Conservation (phyloP, 2,113 vertebrate genomes). For the Mesembrinibis cayennensis region DNA sequence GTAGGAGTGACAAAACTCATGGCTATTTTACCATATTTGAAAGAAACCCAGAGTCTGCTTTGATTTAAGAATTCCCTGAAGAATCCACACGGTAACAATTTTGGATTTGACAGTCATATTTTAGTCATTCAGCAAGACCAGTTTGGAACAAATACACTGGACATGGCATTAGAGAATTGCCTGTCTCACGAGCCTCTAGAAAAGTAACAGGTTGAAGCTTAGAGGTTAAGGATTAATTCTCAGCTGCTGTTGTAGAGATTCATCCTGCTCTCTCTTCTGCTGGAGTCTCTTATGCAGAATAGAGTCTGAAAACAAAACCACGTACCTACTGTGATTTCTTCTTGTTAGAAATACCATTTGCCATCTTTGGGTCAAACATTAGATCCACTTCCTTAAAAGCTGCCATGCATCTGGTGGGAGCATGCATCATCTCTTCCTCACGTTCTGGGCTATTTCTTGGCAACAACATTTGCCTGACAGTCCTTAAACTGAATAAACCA, state of each 20-base stretch:
- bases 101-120: not conserved
- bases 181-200: not conserved
- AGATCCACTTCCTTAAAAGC: not conserved
- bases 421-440: not conserved
- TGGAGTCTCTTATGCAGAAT: accelerated
- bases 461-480: not conserved
- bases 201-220: not conserved
- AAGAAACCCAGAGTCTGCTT: not conserved
- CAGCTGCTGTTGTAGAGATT: not conserved
- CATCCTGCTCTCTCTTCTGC: not conserved
- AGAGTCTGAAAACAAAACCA: not conserved
- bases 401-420: accelerated
- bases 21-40: not conserved
- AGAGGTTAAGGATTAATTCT: not conserved
- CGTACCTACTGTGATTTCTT: not conserved
- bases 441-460: not conserved
- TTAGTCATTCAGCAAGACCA: not conserved
- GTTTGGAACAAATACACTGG: not conserved
- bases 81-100: not conserved
- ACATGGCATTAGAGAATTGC: not conserved
- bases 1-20: not conserved
- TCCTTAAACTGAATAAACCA: not conserved
- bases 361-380: not conserved
- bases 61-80: not conserved
- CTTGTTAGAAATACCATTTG: not conserved